Conservation (phyloP, 2,888 invertebrate genomes). For the Blastobasis lacticolella region DNA sequence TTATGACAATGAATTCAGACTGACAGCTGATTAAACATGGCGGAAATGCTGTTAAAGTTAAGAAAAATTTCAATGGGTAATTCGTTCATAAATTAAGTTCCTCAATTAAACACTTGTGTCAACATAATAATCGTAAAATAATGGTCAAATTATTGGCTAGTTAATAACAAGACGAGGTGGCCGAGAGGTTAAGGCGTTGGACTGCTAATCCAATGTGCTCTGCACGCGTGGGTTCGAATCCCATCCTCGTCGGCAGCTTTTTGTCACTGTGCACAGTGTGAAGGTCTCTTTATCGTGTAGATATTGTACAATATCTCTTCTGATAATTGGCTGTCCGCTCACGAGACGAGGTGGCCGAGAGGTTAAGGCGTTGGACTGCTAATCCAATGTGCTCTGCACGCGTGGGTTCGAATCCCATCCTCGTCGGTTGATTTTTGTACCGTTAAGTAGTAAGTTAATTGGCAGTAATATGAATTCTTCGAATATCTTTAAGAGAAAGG, state of each 20-base stretch:
- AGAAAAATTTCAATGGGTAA: too few relatives aligned
- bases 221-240: constrained; percentile 90
- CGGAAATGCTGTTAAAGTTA: too few relatives aligned
- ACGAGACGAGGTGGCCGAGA: constrained; percentile 52
- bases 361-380: constrained; percentile 62
- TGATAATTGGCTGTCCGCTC: too few relatives aligned
- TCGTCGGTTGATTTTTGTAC: constrained; percentile 66
- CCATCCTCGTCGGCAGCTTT: constrained; percentile 78
- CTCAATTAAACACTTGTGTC: too few relatives aligned
- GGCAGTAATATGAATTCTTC: constrained; percentile 13
- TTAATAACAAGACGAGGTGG: constrained; percentile 78
- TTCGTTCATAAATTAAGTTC: too few relatives aligned
- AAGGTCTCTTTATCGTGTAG: too few relatives aligned
- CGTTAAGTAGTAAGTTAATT: neutral
- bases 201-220: constrained; percentile 91
- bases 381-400: constrained; percentile 79
- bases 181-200: constrained; percentile 91
- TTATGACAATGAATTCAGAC: too few relatives aligned
- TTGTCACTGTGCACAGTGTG: neutral
- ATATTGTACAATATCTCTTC: too few relatives aligned
- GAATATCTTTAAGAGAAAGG: constrained; percentile 13
- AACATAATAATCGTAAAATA: too few relatives aligned
- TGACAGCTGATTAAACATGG: too few relatives aligned
- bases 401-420: constrained; percentile 90
- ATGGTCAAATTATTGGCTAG: too few relatives aligned